Evolutionary conservation across 2,113 vertebrate genomes (phyloP).

Genomic region (Centropus bengalensis): DNA sequence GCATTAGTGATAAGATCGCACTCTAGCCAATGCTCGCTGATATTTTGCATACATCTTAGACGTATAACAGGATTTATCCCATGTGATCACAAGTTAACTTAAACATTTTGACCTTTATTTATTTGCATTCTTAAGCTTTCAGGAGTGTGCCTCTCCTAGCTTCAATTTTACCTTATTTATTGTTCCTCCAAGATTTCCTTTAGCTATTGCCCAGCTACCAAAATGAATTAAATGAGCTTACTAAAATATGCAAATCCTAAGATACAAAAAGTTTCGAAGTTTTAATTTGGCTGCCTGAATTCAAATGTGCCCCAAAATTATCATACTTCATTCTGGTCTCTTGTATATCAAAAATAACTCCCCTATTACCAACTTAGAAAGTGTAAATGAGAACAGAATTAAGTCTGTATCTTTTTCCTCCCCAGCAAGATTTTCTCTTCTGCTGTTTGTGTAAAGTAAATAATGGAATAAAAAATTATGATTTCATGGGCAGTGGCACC

Average conservation of each 20-base stretch:
- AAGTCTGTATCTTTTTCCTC: background rate
- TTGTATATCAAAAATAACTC: background rate
- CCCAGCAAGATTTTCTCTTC: background rate
- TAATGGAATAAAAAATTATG: background rate
- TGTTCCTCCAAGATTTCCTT: background rate
- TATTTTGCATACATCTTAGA: background rate
- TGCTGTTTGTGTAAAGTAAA: background rate
- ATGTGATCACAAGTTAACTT: background rate
- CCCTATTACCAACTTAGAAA: background rate
- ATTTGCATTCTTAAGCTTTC: background rate
- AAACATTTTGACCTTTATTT: background rate
- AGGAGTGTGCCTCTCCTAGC: background rate
- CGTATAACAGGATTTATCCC: background rate
- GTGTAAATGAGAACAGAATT: background rate
- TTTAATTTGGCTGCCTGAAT: background rate
- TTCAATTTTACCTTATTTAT: background rate
- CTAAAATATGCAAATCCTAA: background rate
- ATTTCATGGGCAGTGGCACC: background rate
- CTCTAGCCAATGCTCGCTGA: background rate
- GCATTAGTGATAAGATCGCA: background rate
- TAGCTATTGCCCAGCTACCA: background rate
- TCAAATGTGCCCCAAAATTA: background rate
- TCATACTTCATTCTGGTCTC: background rate
- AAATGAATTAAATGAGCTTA: background rate
- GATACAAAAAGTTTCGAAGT: background rate